Evolutionary conservation across 2,113 vertebrate genomes (phyloP), one percentile per base, ranked within the genome.

Genomic region (Colistium nudipinnis): DNA sequence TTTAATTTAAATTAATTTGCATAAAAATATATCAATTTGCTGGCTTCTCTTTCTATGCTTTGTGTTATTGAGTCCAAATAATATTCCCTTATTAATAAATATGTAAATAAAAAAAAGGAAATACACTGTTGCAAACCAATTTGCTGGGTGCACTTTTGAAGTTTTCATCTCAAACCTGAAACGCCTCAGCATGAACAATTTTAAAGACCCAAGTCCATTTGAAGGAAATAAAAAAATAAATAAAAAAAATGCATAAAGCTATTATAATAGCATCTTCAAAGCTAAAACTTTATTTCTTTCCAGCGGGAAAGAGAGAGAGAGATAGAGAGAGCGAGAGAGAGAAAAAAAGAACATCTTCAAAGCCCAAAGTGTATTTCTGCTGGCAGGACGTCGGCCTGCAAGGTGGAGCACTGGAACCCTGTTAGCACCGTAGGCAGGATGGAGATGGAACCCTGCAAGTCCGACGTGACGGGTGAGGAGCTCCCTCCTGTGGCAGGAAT

Each of bases 211-310:
- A 51, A 55, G 56, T 70, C 52, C 28, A 53, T 44, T 70, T 27
- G 36, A 20, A 14, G 31, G 12, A 65, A 74, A 57, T 59, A 71
- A 44, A 71, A 48, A 66, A 49, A 73, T 57, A 55, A 53, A 62
- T 53, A 55, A 43, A 38, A 38, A 17, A n/a, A 2, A 22, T 20
- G 11, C 8, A 20, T 11, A 45, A 22, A 45, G n/a, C 44, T 48
- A 48, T 52, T 77, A 75, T 70, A 84, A 84, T 66, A 36, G 45
- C 25, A 74, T 62, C 69, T 83, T 84, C 70, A 82, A 85, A 87
- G 82, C 49, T 48, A 45, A 85, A 71, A 79, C 66, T 68, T 33
- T 38, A 81, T 74, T 75, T 76, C 17, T 69, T 72, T 72, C 7
- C 4, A 7, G 43, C 12, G 4, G 17, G 41, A 19, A n/a, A 3